These are phyloP conservation scores for Orientallactaga bullata DNA, from an alignment of 2,113 vertebrate species.

Conservation along the genomic window DNA sequence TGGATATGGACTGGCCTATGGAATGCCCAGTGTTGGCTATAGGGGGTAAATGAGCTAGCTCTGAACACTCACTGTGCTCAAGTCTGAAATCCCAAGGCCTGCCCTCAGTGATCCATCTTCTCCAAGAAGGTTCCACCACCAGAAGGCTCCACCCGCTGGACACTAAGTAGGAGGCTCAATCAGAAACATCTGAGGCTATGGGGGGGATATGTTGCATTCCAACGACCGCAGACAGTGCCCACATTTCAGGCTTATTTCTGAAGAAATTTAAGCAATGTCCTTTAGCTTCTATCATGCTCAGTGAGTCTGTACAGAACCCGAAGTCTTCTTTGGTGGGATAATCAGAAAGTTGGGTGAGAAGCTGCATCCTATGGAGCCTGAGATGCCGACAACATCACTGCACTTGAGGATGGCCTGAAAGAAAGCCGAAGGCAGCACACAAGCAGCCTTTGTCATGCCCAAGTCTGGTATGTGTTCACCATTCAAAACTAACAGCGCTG, in stretches of 20 bases:
- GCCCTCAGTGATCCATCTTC: too few species aligned
- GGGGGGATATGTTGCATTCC: too few species aligned
- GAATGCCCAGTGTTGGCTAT: not conserved
- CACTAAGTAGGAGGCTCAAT: too few species aligned
- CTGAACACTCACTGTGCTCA: not conserved
- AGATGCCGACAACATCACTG: conserved; percentile 63
- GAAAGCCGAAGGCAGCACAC: conserved; percentile 82
- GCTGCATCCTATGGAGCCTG: not conserved
- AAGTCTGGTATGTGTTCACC: conserved; percentile 83
- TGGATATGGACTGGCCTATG: not conserved
- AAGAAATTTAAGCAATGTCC: not conserved
- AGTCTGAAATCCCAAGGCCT: too few species aligned
- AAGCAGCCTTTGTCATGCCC: conserved; percentile 86
- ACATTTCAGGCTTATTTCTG: not conserved
- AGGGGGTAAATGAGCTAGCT: not conserved
- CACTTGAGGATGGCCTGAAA: conserved; percentile 77
- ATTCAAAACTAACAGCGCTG: conserved; percentile 85
- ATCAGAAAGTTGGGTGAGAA: conserved; percentile 64
- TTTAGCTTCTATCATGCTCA: not conserved
- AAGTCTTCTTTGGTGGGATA: conserved; percentile 70
- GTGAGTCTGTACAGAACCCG: not conserved
- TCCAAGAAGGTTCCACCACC: too few species aligned
- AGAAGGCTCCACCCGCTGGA: too few species aligned
- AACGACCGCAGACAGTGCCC: not conserved
- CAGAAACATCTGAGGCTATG: too few species aligned